A percentile compares a stretch with the other conserved stretches of the same genome.
These are phyloP conservation scores for Clarias laeviceps DNA, from an alignment of 2,797 vertebrate species.

Conservation along the genomic window DNA sequence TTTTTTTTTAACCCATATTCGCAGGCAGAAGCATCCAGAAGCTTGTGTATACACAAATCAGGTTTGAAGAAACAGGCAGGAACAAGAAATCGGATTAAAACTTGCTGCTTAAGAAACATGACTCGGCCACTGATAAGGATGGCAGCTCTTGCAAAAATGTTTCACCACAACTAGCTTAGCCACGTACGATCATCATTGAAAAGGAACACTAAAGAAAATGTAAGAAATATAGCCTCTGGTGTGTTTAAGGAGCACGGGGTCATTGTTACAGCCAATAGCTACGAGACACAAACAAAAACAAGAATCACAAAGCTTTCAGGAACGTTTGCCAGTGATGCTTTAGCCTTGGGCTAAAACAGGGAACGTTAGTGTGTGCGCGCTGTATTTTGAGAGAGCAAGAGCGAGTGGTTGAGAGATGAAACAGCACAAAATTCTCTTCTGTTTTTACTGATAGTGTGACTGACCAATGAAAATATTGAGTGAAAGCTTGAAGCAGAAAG, in stretches of 20 bases:
- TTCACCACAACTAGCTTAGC: slow-evolving; percentile 62
- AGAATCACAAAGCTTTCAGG: slow-evolving; percentile 29
- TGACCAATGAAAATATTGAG: slow-evolving; percentile 71
- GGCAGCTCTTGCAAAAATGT: slow-evolving; percentile 59
- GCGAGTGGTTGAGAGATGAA: neutral
- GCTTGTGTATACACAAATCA: slow-evolving; percentile 17
- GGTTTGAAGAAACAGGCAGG: slow-evolving; percentile 31
- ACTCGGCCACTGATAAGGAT: slow-evolving; percentile 62
- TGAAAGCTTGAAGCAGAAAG: slow-evolving; percentile 58
- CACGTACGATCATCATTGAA: slow-evolving; percentile 49
- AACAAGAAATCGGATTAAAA: slow-evolving; percentile 39
- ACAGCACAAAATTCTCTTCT: slow-evolving; percentile 30
- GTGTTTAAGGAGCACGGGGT: slow-evolving; percentile 53
- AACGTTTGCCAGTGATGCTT: slow-evolving; percentile 1
- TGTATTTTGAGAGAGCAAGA: slow-evolving; percentile 28
- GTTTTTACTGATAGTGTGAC: slow-evolving; percentile 45
- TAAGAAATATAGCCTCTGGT: slow-evolving; percentile 30
- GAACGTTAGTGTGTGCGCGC: neutral
- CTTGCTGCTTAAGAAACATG: slow-evolving; percentile 54
- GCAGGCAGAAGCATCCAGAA: slow-evolving; percentile 15
- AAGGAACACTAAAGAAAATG: slow-evolving; percentile 19
- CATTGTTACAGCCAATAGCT: slow-evolving; percentile 57
- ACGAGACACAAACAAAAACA: slow-evolving; percentile 41
- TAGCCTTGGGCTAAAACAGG: slow-evolving; percentile 10
- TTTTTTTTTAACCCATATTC: neutral